Evolutionary conservation across 2,797 vertebrate genomes (phyloP).

Genomic region (Carcharodon carcharias): DNA sequence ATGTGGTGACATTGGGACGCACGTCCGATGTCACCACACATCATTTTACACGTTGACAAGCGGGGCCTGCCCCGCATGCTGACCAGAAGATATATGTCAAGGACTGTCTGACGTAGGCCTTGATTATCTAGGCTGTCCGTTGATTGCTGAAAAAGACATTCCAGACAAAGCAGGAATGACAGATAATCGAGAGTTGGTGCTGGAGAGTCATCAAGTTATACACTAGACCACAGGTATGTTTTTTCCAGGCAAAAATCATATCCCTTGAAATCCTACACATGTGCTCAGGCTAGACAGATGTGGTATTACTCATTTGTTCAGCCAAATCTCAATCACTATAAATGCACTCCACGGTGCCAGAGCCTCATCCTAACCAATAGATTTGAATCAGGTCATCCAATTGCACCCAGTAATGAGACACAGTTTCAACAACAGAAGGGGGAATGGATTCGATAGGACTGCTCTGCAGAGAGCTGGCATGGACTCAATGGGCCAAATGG

Average conservation of each 20-base stretch:
- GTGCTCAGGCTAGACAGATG: background rate
- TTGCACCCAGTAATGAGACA: background rate
- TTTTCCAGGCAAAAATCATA: background rate
- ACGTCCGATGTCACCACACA: no score
- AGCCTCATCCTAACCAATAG: background rate
- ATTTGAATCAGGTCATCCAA: background rate
- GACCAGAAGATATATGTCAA: background rate
- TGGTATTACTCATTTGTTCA: background rate
- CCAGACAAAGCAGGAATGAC: background rate
- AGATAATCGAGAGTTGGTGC: background rate
- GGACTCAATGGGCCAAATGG: no score
- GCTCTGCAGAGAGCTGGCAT: no score
- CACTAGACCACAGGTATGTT: no score
- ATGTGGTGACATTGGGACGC: no score
- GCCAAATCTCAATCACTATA: background rate
- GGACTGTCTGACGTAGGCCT: background rate
- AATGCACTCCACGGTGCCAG: background rate
- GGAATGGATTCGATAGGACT: no score
- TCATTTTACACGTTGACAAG: no score
- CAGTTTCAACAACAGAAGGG: background rate
- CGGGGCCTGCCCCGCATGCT: no score
- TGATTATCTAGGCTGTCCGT: background rate
- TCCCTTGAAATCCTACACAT: background rate
- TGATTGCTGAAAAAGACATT: background rate
- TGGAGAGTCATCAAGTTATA: background rate